phyloP scores from a whole-genome alignment of 2,113 vertebrate species.

The Semicossyphus pulcher region DNA sequence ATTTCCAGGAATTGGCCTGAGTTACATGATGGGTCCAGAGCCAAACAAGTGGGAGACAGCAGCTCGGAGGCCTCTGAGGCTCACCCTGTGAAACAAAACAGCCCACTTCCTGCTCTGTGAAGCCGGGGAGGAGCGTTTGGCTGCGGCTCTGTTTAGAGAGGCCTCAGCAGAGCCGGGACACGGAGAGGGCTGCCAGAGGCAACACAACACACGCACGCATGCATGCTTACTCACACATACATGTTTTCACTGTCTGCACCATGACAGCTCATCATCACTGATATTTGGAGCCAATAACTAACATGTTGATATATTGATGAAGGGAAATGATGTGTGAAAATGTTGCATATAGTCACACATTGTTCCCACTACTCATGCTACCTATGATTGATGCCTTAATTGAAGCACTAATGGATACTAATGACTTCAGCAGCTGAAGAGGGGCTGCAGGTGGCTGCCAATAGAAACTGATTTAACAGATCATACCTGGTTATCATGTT shows the following conservation, averaged over 20 bases:
- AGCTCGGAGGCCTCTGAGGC: constrained; percentile 35
- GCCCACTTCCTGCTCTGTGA: constrained; percentile 74
- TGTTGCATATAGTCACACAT: constrained; percentile 26
- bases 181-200: constrained; percentile 49
- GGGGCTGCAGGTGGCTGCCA: constrained; percentile 7
- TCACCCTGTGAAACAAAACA: constrained; percentile 71
- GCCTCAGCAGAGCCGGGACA: constrained; percentile 38
- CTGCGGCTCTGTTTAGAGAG: constrained; percentile 63
- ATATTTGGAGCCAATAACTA: not conserved
- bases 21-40: constrained; percentile 37
- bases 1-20: constrained; percentile 1
- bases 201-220: not conserved
- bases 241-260: not conserved
- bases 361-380: constrained; percentile 4
- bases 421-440: constrained; percentile 23
- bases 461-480: not conserved
- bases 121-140: constrained; percentile 63
- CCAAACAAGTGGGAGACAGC: constrained; percentile 53
- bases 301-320: constrained; percentile 22
- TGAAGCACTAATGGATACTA: constrained; percentile 35
- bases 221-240: constrained; percentile 9
- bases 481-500: not conserved
- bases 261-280: not conserved
- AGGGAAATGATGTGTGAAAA: constrained; percentile 40
- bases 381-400: constrained; percentile 34